These are phyloP conservation scores for Strigamia maritima DNA, from an alignment of 2,888 invertebrate species.

Conservation along the genomic window DNA sequence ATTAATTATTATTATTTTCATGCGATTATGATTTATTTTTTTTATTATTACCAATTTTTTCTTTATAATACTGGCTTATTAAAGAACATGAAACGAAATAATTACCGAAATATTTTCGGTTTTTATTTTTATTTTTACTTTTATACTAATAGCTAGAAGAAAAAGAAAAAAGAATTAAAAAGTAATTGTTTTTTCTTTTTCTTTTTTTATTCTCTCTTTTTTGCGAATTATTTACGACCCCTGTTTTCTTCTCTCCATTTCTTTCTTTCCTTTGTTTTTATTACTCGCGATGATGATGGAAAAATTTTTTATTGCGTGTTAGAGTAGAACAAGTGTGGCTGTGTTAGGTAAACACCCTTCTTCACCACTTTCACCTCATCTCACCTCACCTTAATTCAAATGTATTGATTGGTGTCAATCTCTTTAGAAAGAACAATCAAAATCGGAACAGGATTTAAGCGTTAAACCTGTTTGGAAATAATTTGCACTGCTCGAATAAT, in stretches of 20 bases:
- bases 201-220: background rate
- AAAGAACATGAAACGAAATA: background rate
- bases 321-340: slow-evolving; percentile 1
- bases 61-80: background rate
- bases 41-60: background rate
- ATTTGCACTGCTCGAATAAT: slow-evolving; percentile 20
- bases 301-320: slow-evolving; percentile 15
- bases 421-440: slow-evolving; percentile 24
- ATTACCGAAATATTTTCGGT: background rate
- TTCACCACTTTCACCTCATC: slow-evolving; percentile 15
- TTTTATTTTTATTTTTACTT: background rate
- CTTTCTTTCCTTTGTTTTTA: slow-evolving; percentile 5
- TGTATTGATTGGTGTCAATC: slow-evolving; percentile 33
- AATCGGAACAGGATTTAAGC: slow-evolving; percentile 13
- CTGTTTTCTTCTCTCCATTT: background rate
- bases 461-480: slow-evolving; percentile 28
- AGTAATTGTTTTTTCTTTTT: background rate
- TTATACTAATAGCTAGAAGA: background rate
- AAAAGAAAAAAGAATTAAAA: background rate
- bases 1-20: background rate
- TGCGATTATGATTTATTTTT: too few relatives aligned
- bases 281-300: slow-evolving; percentile 10
- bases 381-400: slow-evolving; percentile 10
- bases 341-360: slow-evolving; percentile 5
- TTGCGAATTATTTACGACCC: background rate